phyloP scores from a whole-genome alignment of 2,797 vertebrate genomes.

The Halcyon badia region DNA sequence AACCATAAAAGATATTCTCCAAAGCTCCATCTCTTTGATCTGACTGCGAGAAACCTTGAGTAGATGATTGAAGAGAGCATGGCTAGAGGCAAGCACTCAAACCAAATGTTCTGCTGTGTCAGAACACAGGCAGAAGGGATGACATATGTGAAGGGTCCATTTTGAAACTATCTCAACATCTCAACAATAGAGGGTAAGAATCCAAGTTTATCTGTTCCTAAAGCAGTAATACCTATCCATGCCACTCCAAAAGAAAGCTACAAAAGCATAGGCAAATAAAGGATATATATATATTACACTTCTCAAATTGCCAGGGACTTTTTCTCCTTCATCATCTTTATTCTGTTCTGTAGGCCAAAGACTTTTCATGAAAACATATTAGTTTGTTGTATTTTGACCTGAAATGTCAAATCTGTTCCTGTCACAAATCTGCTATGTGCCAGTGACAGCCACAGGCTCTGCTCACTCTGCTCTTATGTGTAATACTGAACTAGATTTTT shows the following conservation, averaged over 20 bases:
- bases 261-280: not conserved
- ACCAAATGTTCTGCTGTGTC: slow-evolving; percentile 7
- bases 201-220: not conserved
- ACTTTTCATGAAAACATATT: not conserved
- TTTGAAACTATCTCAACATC: not conserved
- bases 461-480: not conserved
- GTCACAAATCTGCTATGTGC: not conserved
- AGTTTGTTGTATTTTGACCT: not conserved
- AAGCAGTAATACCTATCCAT: not conserved
- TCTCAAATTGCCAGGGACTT: not conserved
- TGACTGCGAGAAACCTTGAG: slow-evolving; percentile 3
- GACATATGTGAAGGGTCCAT: not conserved
- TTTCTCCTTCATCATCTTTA: not conserved
- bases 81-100: slow-evolving; percentile 23
- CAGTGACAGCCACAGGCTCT: not conserved
- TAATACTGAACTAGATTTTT: not conserved
- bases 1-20: slow-evolving; percentile 18
- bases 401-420: not conserved
- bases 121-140: slow-evolving; percentile 24
- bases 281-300: not conserved
- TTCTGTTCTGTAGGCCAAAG: not conserved
- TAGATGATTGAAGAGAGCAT: slow-evolving; percentile 16
- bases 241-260: not conserved
- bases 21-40: slow-evolving; percentile 34
- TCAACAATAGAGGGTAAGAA: not conserved